These are phyloP conservation scores for Anadara kagoshimensis DNA, from an alignment of 1,140 invertebrate genomes.

Conservation along the genomic window DNA sequence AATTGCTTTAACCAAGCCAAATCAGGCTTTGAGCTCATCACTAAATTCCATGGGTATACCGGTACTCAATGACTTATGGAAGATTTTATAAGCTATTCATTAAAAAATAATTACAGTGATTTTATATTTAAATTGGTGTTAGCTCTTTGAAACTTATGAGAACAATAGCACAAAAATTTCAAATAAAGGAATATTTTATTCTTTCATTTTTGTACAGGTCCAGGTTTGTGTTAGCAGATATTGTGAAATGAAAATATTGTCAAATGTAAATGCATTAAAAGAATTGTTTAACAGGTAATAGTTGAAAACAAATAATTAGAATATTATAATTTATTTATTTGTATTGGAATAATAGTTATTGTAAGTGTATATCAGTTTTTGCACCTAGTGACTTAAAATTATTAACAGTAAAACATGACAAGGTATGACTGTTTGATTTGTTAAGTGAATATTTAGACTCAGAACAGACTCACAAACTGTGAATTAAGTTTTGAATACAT, in stretches of 20 bases:
- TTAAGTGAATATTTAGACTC: background rate
- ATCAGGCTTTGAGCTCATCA: too few relatives aligned
- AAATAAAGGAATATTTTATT: too few relatives aligned
- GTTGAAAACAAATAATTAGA: background rate
- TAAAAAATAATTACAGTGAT: too few relatives aligned
- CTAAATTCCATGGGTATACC: too few relatives aligned
- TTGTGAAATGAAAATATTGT: background rate
- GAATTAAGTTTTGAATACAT: background rate
- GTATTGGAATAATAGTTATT: background rate
- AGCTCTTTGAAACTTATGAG: background rate
- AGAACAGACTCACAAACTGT: background rate
- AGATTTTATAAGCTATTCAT: too few relatives aligned
- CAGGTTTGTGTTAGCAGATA: background rate
- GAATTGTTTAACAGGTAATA: conserved; percentile 1
- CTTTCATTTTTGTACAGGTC: background rate
- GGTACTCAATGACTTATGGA: too few relatives aligned
- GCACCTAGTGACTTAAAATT: background rate
- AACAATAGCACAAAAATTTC: background rate
- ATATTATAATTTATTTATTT: background rate
- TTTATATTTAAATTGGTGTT: background rate
- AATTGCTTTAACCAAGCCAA: too few relatives aligned
- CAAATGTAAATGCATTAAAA: conserved; percentile 3
- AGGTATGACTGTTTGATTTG: background rate
- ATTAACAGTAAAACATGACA: background rate
- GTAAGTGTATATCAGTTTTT: background rate